These are phyloP conservation scores for Yponomeuta plumbellus DNA, from an alignment of 2,888 invertebrate genomes.

Conservation along the genomic window DNA sequence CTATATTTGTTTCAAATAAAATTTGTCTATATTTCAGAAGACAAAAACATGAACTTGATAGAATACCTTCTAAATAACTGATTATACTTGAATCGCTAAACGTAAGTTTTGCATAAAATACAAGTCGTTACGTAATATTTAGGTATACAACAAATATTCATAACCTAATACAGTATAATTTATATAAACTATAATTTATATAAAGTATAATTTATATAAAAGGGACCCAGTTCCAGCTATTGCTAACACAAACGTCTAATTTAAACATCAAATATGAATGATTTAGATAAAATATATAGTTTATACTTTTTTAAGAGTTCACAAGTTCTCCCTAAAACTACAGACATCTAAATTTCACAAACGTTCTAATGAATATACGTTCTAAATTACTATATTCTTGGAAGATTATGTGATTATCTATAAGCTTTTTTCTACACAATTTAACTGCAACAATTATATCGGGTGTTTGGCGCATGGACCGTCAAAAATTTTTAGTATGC, in stretches of 20 bases:
- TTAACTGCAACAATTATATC: not conserved
- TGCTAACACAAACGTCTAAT: conserved; percentile 26
- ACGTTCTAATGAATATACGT: not conserved
- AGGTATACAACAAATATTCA: conserved; percentile 2
- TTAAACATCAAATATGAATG: conserved; percentile 48
- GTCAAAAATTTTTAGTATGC: no score
- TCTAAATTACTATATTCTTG: conserved; percentile 27
- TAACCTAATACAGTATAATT: not conserved
- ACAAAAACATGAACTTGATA: not conserved
- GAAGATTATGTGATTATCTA: conserved; percentile 65
- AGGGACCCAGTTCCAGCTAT: conserved; percentile 69
- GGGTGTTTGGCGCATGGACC: no score
- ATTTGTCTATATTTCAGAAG: not conserved
- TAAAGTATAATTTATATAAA: conserved; percentile 19
- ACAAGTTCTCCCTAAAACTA: not conserved
- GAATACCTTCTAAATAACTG: not conserved
- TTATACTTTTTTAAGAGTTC: not conserved
- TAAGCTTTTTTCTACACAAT: conserved; percentile 20
- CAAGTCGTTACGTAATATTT: not conserved
- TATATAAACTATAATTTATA: no score
- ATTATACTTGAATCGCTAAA: not conserved
- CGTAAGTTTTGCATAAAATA: no score
- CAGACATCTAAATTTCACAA: not conserved
- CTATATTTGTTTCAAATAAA: not conserved
- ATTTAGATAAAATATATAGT: conserved; percentile 23